Percentiles rank a stretch among this genome's conserved stretches.
These are phyloP conservation scores for Saccostrea glomerata DNA, from an alignment of 1,140 invertebrate species.

Conservation along the genomic window DNA sequence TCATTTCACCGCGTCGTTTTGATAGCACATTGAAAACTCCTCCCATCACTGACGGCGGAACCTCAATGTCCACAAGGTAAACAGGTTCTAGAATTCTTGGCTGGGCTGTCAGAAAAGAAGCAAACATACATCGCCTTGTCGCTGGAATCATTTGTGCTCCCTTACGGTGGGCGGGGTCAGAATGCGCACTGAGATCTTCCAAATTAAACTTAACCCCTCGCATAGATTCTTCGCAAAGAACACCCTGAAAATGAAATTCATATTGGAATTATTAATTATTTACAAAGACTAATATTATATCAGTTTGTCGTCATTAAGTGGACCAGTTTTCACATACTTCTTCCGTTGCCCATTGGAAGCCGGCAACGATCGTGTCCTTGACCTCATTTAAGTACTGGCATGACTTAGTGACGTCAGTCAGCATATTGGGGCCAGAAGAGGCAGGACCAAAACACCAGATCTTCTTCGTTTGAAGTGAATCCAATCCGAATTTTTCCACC, in stretches of 20 bases:
- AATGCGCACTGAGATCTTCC: slow-evolving; percentile 98
- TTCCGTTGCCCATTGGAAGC: slow-evolving; percentile 99
- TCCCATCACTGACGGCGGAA: slow-evolving; percentile 95
- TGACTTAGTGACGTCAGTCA: slow-evolving; percentile 98
- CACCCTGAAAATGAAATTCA: slow-evolving; percentile 83
- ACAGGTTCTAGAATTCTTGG: slow-evolving; percentile 98
- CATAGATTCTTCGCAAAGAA: slow-evolving; percentile 98
- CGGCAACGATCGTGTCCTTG: slow-evolving; percentile 95
- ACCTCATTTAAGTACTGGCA: slow-evolving; percentile 98
- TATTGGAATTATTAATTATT: background rate
- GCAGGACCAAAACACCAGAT: slow-evolving; percentile 99
- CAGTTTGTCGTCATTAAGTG: too few species aligned
- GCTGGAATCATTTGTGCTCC: slow-evolving; percentile 99
- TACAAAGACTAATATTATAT: background rate
- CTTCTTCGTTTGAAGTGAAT: slow-evolving; percentile 98
- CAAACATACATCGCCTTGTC: slow-evolving; percentile 97
- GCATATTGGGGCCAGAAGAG: slow-evolving; percentile 96
- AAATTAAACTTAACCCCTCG: slow-evolving; percentile 98
- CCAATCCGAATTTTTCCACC: slow-evolving; percentile 96
- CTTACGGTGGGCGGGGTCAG: slow-evolving; percentile 99
- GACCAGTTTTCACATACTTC: slow-evolving; percentile 71
- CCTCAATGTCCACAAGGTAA: slow-evolving; percentile 87
- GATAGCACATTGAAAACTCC: slow-evolving; percentile 98
- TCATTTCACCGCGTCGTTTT: slow-evolving; percentile 95
- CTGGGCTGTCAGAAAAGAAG: slow-evolving; percentile 93